phyloP scores from a whole-genome alignment of 2,888 invertebrate species.

The Zele albiditarsus region DNA sequence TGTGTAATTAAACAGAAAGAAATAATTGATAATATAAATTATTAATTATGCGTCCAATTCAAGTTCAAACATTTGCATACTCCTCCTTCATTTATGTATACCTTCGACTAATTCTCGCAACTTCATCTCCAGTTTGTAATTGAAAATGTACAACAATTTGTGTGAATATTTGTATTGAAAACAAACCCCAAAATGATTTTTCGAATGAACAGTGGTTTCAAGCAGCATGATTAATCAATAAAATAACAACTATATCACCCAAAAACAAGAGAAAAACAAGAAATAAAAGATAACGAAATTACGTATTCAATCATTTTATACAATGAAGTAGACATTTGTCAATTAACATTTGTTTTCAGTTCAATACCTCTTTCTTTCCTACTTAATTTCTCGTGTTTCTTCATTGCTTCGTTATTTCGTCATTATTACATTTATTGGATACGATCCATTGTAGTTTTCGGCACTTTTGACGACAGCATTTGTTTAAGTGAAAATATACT shows the following conservation, averaged over 20 bases:
- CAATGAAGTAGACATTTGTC: neutral
- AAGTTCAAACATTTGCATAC: no score
- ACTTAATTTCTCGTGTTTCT: neutral
- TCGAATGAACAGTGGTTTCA: neutral
- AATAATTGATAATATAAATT: no score
- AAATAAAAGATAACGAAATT: neutral
- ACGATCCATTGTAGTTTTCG: constrained; percentile 43
- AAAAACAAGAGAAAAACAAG: neutral
- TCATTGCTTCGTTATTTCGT: neutral
- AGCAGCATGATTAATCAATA: neutral
- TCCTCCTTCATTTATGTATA: no score
- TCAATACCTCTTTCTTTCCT: no score
- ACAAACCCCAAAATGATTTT: neutral
- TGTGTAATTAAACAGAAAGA: no score
- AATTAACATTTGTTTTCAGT: no score
- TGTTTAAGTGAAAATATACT: constrained; percentile 68
- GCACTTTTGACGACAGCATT: constrained; percentile 61
- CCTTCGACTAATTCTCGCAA: neutral
- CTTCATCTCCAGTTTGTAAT: neutral
- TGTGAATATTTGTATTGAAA: neutral
- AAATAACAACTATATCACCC: neutral
- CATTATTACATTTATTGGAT: neutral
- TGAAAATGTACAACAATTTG: neutral
- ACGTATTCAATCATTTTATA: neutral
- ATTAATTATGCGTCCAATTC: no score